These are phyloP conservation scores for Zaprionus ghesquierei DNA, from an alignment of 1,140 invertebrate species.

Conservation along the genomic window DNA sequence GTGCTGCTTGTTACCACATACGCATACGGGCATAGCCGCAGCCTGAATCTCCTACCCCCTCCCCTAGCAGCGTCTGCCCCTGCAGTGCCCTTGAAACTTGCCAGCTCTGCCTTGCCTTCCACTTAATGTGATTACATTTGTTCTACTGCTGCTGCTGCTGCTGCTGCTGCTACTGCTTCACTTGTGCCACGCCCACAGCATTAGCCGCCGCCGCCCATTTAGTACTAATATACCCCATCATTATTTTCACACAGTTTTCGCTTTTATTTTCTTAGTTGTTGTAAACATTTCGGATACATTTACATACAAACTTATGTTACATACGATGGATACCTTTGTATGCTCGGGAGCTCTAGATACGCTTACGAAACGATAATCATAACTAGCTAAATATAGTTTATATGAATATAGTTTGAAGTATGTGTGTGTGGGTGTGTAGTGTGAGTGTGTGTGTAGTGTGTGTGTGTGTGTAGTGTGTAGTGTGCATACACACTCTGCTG, in stretches of 20 bases:
- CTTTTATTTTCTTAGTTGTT: conserved; percentile 47
- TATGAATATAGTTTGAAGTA: conserved; percentile 20
- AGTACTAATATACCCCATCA: not conserved
- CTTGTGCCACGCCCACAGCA: not conserved
- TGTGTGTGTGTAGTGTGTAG: conserved; percentile 1
- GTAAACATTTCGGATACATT: conserved; percentile 67
- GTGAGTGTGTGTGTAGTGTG: conserved; percentile 7
- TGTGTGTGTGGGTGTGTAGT: conserved; percentile 16
- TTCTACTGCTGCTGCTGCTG: not conserved
- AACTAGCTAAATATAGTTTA: conserved; percentile 24
- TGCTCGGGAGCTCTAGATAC: conserved; percentile 47
- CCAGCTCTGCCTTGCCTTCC: not conserved
- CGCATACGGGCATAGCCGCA: not conserved
- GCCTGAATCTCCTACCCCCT: not conserved
- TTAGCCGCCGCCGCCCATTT: not conserved
- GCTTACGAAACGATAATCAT: conserved; percentile 48
- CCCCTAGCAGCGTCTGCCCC: not conserved
- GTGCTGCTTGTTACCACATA: conserved; percentile 26
- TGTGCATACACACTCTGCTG: conserved; percentile 31
- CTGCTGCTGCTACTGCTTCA: not conserved
- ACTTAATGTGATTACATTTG: conserved; percentile 32
- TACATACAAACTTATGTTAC: conserved; percentile 69
- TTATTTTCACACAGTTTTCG: conserved; percentile 42
- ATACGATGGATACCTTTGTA: conserved; percentile 46
- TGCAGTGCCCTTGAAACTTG: conserved; percentile 38